These are phyloP conservation scores for Oryctolagus cuniculus DNA, from an alignment of 2,113 vertebrate species.

Conservation along the genomic window mOryCun1.1 NC_091439.1:11359501-11360000, in stretches of 20 bases:
- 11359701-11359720: constrained; percentile 25
- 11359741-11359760: neutral
- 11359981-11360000: neutral
- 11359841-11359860: neutral
- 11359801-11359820: neutral
- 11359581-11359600: constrained; percentile 59
- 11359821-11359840: neutral
- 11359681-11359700: constrained; percentile 16
- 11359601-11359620: constrained; percentile 32
- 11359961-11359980: constrained; percentile 45
- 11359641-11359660: neutral
- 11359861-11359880: constrained; percentile 9
- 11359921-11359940: constrained; percentile 8
- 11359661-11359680: constrained; percentile 7
- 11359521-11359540: constrained; percentile 31
- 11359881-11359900: neutral
- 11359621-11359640: neutral
- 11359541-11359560: constrained; percentile 32
- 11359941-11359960: neutral
- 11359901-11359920: neutral
- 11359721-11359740: constrained; percentile 24
- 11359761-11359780: neutral
- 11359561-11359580: constrained; percentile 33
- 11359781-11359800: neutral
- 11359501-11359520: neutral